Conservation (phyloP, 2,797 vertebrate genomes). For the Nasua narica region DNA sequence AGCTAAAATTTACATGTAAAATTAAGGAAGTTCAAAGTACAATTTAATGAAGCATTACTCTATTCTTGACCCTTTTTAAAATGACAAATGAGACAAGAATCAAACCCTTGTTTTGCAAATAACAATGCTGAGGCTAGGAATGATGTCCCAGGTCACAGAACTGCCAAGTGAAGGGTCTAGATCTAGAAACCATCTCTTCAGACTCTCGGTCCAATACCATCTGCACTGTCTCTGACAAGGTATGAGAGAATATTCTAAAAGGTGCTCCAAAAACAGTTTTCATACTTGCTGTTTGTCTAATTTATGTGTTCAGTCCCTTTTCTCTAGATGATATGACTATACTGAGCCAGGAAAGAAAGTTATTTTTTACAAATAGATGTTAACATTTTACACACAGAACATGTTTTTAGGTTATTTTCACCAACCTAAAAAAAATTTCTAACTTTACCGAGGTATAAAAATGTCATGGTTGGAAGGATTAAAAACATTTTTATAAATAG, state of each 20-base stretch:
- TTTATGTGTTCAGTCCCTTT: background rate
- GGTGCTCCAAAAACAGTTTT: background rate
- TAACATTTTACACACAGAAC: background rate
- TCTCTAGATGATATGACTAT: background rate
- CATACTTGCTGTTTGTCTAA: background rate
- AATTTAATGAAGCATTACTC: background rate
- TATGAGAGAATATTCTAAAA: background rate
- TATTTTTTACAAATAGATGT: background rate
- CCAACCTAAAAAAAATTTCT: background rate
- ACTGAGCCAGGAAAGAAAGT: background rate
- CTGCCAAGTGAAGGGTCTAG: background rate
- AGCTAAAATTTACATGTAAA: background rate
- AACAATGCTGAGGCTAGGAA: background rate
- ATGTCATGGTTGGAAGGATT: background rate
- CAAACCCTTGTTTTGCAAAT: background rate
- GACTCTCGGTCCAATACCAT: background rate
- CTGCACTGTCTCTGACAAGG: background rate
- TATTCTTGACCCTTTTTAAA: background rate
- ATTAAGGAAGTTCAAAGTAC: background rate
- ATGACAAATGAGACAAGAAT: background rate
- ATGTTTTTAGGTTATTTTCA: slow-evolving; percentile 36
- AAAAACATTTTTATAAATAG: background rate
- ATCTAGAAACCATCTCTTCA: background rate
- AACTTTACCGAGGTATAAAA: slow-evolving; percentile 9
- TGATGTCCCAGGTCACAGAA: background rate